Evolutionary conservation across 2,888 invertebrate genomes (phyloP).

Genomic region (Frankliniella fusca): DNA sequence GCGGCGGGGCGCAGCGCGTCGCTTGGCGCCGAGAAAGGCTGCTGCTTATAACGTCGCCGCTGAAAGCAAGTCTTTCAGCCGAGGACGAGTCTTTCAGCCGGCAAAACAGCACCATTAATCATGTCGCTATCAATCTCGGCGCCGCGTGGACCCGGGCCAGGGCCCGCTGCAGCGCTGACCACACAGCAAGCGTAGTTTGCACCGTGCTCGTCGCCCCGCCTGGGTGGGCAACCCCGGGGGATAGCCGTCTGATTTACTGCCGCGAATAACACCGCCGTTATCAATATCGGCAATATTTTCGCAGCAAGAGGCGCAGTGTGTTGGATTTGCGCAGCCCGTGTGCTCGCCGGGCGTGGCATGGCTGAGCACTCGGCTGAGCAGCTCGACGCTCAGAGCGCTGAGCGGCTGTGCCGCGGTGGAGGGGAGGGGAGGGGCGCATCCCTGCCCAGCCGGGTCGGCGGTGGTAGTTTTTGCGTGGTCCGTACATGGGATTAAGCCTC

Average conservation of each 20-base stretch:
- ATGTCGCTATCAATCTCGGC: neutral
- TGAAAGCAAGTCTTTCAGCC: neutral
- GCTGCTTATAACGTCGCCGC: neutral
- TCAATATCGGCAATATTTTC: no score
- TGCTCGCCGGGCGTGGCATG: no score
- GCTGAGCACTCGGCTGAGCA: neutral
- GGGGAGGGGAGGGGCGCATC: neutral
- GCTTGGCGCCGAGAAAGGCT: neutral
- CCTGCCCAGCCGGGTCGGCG: no score
- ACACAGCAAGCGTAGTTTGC: neutral
- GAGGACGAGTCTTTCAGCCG: neutral
- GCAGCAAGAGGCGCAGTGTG: no score
- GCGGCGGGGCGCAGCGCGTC: neutral
- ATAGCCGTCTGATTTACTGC: no score
- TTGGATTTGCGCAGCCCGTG: no score
- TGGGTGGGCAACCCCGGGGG: neutral
- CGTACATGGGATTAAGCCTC: slow-evolving; percentile 12
- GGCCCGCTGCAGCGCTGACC: neutral
- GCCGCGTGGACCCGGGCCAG: neutral
- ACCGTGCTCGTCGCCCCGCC: neutral
- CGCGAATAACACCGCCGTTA: no score
- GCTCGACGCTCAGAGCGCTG: neutral
- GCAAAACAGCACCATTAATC: neutral
- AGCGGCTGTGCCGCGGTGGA: neutral
- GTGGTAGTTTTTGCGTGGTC: slow-evolving; percentile 15